Evolutionary conservation across 1,140 invertebrate species (phyloP), one percentile per base, ranked within the genome.

Genomic region (Drosophila biarmipes): DNA sequence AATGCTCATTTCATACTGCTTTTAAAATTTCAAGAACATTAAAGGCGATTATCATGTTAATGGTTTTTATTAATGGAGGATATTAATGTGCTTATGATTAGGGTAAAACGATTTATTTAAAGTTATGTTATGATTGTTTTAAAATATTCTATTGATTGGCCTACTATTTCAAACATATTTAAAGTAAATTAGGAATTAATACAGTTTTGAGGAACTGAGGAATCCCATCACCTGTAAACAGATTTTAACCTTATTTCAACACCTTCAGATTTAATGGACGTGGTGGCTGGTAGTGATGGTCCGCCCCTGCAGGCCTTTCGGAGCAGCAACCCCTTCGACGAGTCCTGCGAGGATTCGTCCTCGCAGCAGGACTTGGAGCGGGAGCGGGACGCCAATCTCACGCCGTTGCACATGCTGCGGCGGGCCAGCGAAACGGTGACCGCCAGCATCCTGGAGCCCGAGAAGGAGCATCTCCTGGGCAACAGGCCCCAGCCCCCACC

Each of bases 351-450:
- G 10, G 34, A 35, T 21, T 1, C 12, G 10, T 42, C 31, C 19
- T 29, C 17, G 2, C 7, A 42, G 7, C 29, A 27, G 10, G 21
- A 31, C 19, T n/a, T 31, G 3, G 42, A 59, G 1, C 57, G 64
- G 3, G 46, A 48, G n/a, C 31, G 34, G 27, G 66, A 64, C 12
- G 17, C n/a, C 38, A 75, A 73, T 58, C 52, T 71, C 4, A 57
- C 66, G 42, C 84, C 78, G 5, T 43, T 72, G 31, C 78, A 87
- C 8, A 48, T 86, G 21, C 17, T 86, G 31, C 64, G 84, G 3
- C 69, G 82, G 0, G 78, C 64, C 43, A 86, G 84, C 31, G 66
- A 76, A 46, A 89, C 74, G 17, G 82, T 81, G 2, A 82, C 84
- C 6, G 64, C 68, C 21, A 72, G 75, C 24, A 86, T 86, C 4